Percentiles rank a stretch among this genome's conserved stretches.
Evolutionary conservation across 2,113 vertebrate genomes (phyloP).

Genomic region (Suncus etruscus): DNA sequence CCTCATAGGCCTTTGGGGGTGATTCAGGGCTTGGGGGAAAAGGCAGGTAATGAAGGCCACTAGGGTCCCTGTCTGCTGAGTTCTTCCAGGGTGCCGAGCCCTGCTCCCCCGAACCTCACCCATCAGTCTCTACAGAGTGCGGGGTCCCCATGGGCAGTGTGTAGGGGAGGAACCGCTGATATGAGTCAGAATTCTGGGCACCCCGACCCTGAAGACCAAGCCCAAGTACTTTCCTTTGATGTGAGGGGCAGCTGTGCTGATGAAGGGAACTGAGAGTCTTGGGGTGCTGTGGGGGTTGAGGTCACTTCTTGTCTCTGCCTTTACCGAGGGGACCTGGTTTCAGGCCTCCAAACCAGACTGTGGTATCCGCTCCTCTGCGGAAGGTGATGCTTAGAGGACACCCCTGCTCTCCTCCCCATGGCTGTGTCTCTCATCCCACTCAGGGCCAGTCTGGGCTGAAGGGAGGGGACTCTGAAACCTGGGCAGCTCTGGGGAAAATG

Average conservation of each 20-base stretch:
- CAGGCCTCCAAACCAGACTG: not conserved
- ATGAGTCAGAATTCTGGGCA: not conserved
- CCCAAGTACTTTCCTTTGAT: not conserved
- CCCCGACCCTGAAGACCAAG: too few species aligned
- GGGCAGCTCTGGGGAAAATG: too few species aligned
- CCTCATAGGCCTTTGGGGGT: not conserved
- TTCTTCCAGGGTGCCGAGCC: not conserved
- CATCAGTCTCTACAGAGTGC: too few species aligned
- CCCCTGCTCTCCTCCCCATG: too few species aligned
- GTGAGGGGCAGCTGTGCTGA: accelerated
- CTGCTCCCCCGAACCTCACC: accelerated
- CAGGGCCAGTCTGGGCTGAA: not conserved
- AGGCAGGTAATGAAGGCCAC: not conserved
- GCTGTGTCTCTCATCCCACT: too few species aligned
- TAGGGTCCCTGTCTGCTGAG: not conserved
- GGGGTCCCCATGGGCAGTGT: too few species aligned
- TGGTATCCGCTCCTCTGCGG: accelerated
- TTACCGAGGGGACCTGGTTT: accelerated
- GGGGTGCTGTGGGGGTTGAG: too few species aligned
- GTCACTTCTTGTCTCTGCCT: not conserved
- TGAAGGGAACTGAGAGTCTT: not conserved
- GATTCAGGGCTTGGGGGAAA: not conserved
- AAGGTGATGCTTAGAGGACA: accelerated
- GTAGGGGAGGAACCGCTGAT: too few species aligned
- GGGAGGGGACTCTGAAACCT: too few species aligned